Evolutionary conservation across 2,888 invertebrate genomes (phyloP).

Genomic region (Urechis unicinctus): DNA sequence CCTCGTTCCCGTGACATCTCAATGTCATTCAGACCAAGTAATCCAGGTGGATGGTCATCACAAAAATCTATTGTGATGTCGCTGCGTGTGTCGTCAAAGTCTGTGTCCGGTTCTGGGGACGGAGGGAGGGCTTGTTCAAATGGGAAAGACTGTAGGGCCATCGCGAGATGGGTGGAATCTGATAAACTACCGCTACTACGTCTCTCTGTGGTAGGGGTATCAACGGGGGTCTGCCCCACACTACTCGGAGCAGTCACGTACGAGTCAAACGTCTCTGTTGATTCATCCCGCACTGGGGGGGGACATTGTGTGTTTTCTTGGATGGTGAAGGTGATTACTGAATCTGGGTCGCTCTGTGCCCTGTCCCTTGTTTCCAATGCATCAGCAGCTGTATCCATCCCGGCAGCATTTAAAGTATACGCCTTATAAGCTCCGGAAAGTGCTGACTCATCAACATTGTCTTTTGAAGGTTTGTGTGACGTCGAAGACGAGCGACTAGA

Average conservation of each 20-base stretch:
- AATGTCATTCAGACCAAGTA: not conserved
- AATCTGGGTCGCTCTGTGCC: not conserved
- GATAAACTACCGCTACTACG: no score
- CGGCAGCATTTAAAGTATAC: no score
- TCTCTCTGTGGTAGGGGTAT: not conserved
- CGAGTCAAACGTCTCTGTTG: not conserved
- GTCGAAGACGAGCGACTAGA: not conserved
- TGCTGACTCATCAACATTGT: no score
- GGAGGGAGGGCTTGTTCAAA: not conserved
- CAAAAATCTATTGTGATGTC: not conserved
- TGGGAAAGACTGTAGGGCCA: not conserved
- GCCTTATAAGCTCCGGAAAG: conserved; percentile 2
- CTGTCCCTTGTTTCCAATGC: not conserved
- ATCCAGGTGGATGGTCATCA: not conserved
- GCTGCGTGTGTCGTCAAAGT: not conserved
- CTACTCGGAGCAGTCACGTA: not conserved
- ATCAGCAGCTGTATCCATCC: no score
- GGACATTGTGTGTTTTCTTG: not conserved
- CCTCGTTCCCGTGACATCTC: not conserved
- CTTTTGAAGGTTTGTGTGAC: not conserved
- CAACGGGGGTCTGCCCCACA: not conserved
- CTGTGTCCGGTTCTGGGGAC: not conserved
- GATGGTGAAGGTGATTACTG: not conserved
- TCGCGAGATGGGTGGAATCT: not conserved
- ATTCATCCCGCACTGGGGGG: not conserved